Base-by-base conservation (phyloP, 2,888 invertebrate genomes). In the Drosophila kokeensis region DNA sequence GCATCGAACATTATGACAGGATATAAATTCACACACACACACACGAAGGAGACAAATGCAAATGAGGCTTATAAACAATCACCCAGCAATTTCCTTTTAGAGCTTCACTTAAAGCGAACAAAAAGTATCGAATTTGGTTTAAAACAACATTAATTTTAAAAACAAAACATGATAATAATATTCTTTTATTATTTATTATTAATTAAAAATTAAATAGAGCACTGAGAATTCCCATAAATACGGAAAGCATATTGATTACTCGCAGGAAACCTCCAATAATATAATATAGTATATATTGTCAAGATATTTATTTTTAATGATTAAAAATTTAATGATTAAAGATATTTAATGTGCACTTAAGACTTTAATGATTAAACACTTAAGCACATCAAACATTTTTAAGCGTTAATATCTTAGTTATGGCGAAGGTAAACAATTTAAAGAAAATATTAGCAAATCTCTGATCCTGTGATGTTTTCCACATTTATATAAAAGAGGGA, bases 21-120 rank as follows among this genome's bases (percentile, higher is more conserved):
- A 57, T 40, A 57, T 57, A 29, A 57, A 57, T 55, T 27, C 30
- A 42, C 15, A 55, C 38, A 38, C 21, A 24, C 38, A 38, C 38
- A 40, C 34, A 27, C n/a, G 36, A 36, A 55, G 42, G 27, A 69
- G 63, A 76, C 81, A 69, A 60, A 74, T 74, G 81, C 69, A 81
- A 81, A 70, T 66, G 63, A 73, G 80, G 49, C 29, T 27, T 57
- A 78, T 75, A 78, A 81, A 78, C 83, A 71, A 73, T 61, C 50
- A 15, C 11, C 15, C 24, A 8, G 45, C 53, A 48, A 27, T 52
- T 58, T 42, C 27, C 55, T 24, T 36, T 29, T 29, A 70, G 45
- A 18, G 6, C 30, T 42, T 21, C 18, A 29, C 48, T 45, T 21
- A 24, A 29, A 65, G 29, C 27, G 6, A 18, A 5, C n/a, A 15